Evolutionary conservation across 2,797 vertebrate species (phyloP).

Genomic region (Picus viridis): DNA sequence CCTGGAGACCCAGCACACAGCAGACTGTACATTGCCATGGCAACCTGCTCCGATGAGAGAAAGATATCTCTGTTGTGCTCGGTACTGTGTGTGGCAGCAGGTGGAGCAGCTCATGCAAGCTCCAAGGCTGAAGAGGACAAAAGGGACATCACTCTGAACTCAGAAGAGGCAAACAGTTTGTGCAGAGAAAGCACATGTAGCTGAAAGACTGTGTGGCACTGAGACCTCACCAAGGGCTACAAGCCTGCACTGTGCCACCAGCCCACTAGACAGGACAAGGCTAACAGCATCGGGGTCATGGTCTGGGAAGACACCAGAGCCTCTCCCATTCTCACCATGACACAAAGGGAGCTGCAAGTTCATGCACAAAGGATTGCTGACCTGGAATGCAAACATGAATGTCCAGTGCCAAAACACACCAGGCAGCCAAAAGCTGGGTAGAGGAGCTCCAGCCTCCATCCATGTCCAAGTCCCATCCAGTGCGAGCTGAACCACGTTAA

Average conservation of each 20-base stretch:
- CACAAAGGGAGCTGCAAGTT: background rate
- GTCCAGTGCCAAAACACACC: accelerated
- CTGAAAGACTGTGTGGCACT: accelerated
- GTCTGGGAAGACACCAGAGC: background rate
- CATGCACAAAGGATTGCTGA: accelerated
- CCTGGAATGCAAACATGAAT: accelerated
- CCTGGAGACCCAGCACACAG: constrained; percentile 50
- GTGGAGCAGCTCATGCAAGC: accelerated
- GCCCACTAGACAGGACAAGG: background rate
- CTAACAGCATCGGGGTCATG: accelerated
- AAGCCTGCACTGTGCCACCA: accelerated
- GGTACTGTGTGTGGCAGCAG: background rate
- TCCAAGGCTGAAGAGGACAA: background rate
- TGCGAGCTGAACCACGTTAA: accelerated
- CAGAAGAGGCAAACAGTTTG: background rate
- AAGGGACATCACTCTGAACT: background rate
- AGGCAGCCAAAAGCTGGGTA: background rate
- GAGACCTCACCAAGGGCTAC: background rate
- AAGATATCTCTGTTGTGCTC: background rate
- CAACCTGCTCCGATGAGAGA: constrained; percentile 32
- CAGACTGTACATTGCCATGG: constrained; percentile 64
- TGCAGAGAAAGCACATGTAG: accelerated
- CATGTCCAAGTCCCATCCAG: accelerated
- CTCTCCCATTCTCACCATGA: accelerated
- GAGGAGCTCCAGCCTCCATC: background rate